Evolutionary conservation across 2,797 vertebrate species (phyloP), one percentile per base, ranked within the genome.

Genomic region (Bryconaethiops microstoma): DNA sequence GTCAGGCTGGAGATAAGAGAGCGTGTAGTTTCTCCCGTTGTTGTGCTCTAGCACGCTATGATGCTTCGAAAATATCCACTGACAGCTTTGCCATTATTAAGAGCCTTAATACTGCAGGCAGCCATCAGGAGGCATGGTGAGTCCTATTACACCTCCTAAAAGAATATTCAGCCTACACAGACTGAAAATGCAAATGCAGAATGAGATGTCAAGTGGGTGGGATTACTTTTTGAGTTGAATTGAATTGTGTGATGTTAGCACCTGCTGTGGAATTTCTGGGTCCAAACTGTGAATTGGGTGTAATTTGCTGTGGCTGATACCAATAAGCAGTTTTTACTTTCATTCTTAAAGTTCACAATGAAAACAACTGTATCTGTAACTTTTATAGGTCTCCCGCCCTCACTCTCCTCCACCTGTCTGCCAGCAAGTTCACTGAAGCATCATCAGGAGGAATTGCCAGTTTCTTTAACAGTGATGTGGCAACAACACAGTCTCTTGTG

Each of bases 91-190:
- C 94, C 64, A 89, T 96, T 65, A 96, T 99, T 86, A 96, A 95
- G 86, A 96, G 92, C 88, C 97, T 95, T 80, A 99, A 98, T 80
- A 60, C 84, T 9, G 95, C 96, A 25, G 97, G 95, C 71, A 90
- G 88, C 86, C 95, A 97, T 52, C 96, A 96, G 86, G 93, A 94
- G 0, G 94, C 96, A 13, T 99, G 98, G 98, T 97, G 91, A 94
- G 94, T 85, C 29, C 14, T 35, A 13, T 16, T 23, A 23, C 59
- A 69, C n/a, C 64, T 45, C 40, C 21, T 68, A 21, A 68, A 50
- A 70, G 42, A 48, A 50, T 21, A 21, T 5, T 23, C 5, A 13
- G 23, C 42, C 2, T 45, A 21, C n/a, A 68, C 19, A 45, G 21
- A 7, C 5, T 68, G 5, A 68, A 5, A n/a, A 1, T 1, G 5